Conservation (phyloP, 1,140 invertebrate genomes). For the Colletes gigas region DNA sequence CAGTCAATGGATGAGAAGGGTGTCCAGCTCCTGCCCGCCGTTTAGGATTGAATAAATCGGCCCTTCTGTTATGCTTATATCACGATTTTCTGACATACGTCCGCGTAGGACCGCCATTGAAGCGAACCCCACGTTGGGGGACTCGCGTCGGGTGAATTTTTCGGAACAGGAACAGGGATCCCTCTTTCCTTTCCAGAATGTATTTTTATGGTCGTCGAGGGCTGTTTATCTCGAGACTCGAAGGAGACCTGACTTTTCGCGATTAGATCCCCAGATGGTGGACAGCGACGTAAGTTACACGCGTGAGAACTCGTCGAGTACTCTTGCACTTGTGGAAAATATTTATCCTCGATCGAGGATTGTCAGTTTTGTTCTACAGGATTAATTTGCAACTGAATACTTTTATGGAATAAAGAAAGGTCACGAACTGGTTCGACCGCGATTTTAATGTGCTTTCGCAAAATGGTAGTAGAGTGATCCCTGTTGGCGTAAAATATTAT, state of each 20-base stretch:
- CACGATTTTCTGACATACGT: conserved; percentile 6
- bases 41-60: neutral
- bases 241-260: neutral
- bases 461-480: too few species aligned
- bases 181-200: neutral
- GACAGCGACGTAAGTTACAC: neutral
- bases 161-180: neutral
- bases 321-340: too few species aligned
- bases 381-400: too few species aligned
- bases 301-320: neutral
- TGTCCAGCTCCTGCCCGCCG: neutral
- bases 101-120: neutral
- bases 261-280: neutral
- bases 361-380: too few species aligned
- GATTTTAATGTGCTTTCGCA: too few species aligned
- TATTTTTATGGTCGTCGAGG: conserved; percentile 4
- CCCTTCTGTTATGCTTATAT: conserved; percentile 3
- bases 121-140: neutral
- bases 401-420: too few species aligned
- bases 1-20: neutral
- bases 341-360: too few species aligned
- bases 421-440: too few species aligned
- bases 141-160: neutral
- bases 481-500: too few species aligned
- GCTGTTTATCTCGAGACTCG: neutral